Evolutionary conservation across 2,888 invertebrate genomes (phyloP), one percentile per base, ranked within the genome.

Genomic region (Tortricodes alternella): DNA sequence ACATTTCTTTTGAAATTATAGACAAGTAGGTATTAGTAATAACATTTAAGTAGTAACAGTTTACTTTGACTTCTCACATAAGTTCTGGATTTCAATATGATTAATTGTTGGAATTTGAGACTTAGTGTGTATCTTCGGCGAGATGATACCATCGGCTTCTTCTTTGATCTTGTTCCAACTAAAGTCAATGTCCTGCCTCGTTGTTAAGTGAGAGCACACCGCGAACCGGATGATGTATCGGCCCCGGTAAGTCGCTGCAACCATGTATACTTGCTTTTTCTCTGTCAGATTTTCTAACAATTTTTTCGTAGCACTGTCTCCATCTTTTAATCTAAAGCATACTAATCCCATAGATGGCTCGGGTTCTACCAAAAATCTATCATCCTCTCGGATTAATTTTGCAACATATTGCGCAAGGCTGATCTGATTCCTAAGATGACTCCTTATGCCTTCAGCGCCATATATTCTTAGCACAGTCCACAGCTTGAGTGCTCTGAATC

Each of bases 401-500:
- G 96, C 95, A 74, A 99, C 98, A 66, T 94, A 89, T 65, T 94
- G 91, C 0, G 98, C 98, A 61, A 98, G 84, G 4, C 80, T 79
- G 7, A 96, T 92, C 62, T 96, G 95, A 53, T 93, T 92, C 51
- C 97, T 92, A 19, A 98, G 94, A 73, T 95, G 93, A 3, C 92
- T 92, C 66, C 96, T 94, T 3, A 98, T 84, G 2, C 96, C 96
- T 72, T 95, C 93, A 2, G 94, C 93, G 0, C 98, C 98, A 67
- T 96, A 95, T 53, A 95, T 87, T 62, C 97, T 92, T 67, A 98
- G 85, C 0, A 97, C 97, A 61, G 97, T 96, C 98, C 98, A 98
- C n/a, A 98, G 85, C 81, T 98, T 98, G 15, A 98, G 84, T 0
- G 98, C 94, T 41, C 98, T 93, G 79, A 98, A 98, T 64, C 97